phyloP scores from a whole-genome alignment of 2,888 invertebrate species.

The Cataglyphis rosenhaueri region DNA sequence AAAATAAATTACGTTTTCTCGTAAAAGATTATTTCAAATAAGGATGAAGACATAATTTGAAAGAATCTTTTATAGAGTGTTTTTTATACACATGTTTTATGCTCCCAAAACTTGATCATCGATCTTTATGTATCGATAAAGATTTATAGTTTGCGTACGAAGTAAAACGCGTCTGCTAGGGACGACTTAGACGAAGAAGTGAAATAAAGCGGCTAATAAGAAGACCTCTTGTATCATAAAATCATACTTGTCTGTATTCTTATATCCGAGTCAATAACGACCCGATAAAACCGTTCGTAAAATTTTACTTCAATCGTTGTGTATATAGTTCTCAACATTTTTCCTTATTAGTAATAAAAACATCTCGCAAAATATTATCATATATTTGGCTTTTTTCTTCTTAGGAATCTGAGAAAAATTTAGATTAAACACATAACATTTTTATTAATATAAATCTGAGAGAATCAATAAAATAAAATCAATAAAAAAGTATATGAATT shows the following conservation, averaged over 20 bases:
- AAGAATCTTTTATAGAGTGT: constrained; percentile 24
- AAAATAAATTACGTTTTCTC: constrained; percentile 13
- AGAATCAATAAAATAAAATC: neutral
- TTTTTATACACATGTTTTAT: constrained; percentile 28
- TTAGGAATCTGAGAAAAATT: neutral
- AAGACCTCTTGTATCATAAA: constrained; percentile 69
- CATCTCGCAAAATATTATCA: constrained; percentile 8
- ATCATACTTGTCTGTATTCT: constrained; percentile 71
- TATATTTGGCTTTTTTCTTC: neutral
- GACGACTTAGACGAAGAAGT: constrained; percentile 23
- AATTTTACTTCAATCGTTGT: constrained; percentile 58
- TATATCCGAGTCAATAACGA: constrained; percentile 74
- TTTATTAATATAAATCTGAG: neutral
- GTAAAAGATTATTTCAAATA: constrained; percentile 3
- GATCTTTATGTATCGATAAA: constrained; percentile 49
- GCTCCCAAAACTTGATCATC: constrained; percentile 40
- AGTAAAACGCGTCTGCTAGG: constrained; percentile 10
- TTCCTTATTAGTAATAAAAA: constrained; percentile 51
- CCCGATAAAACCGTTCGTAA: constrained; percentile 72
- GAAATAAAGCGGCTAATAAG: constrained; percentile 66
- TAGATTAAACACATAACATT: neutral
- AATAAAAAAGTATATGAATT: neutral
- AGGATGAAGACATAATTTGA: neutral
- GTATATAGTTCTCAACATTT: constrained; percentile 30
- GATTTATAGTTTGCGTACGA: constrained; percentile 48